Evolutionary conservation across 2,888 invertebrate species (phyloP), one percentile per base, ranked within the genome.

Genomic region (Acheta domesticus): DNA sequence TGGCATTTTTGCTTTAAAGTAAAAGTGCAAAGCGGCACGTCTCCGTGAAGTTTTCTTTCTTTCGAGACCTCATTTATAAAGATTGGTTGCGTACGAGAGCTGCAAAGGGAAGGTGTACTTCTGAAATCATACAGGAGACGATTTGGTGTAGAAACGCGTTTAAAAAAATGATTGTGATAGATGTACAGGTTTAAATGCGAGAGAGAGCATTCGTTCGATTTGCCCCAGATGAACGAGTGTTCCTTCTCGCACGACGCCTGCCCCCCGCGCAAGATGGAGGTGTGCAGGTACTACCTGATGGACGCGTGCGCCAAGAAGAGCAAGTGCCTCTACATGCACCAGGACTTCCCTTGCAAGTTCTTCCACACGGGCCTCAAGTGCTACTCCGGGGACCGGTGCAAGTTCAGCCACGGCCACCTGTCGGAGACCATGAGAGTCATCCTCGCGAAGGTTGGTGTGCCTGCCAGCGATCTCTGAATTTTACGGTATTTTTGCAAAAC

Each of bases 301-400:
- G 96, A 96, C 83, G 96, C 96, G 86, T 98, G 98, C 88, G 94
- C 95, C 79, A 98, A 98, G 88, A 93, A 96, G 84, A 97, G 97
- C 84, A 95, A 96, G 87, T 99, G 98, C 88, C 90, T 96, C 23
- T 99, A 96, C 86, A 95, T 98, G 95, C 98, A 99, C 88, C 92
- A 94, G 84, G 97, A 98, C 87, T 98, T 97, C 87, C 98, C 98
- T 20, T 98, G 98, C 88, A 98, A 98, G 89, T 98, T 94, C 88
- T 97, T 93, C 87, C 98, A 99, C 86, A 95, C 97, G 79, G 97
- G 97, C 82, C 90, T 95, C 87, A 93, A 93, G 79, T 98, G 98
- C 87, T 91, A 91, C 82, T 91, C 89, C 73, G 90, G 90, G 78
- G 93, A 93, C n/a, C 92, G 93, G 82, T 99, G 98, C 88, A 96